Evolutionary conservation across 2,113 vertebrate species (phyloP).

Genomic region (Sula dactylatra): DNA sequence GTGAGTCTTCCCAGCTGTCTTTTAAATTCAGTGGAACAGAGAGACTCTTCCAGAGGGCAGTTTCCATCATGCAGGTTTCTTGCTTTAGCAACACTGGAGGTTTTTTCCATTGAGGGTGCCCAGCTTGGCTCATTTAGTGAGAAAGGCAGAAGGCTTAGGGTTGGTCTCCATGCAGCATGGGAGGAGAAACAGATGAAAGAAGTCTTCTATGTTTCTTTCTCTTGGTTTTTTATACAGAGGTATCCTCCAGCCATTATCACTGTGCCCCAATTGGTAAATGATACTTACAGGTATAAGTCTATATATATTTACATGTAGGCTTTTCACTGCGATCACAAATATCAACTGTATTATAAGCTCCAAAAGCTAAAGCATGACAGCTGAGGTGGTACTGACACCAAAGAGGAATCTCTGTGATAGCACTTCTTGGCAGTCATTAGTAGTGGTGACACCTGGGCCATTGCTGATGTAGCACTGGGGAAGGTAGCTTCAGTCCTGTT

Average conservation of each 20-base stretch:
- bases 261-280: neutral
- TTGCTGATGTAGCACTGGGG: neutral
- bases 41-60: neutral
- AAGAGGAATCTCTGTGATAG: neutral
- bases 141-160: neutral
- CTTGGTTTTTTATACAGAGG: neutral
- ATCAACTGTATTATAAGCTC: neutral
- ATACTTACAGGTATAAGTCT: neutral
- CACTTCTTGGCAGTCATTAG: neutral
- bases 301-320: neutral
- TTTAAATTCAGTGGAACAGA: neutral
- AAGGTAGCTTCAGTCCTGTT: neutral
- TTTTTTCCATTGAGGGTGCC: neutral
- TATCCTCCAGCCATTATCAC: rapidly evolving
- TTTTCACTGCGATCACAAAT: neutral
- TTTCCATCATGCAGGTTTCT: neutral
- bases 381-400: neutral
- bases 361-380: neutral
- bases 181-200: neutral
- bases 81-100: neutral
- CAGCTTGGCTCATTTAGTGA: neutral
- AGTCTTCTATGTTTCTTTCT: neutral
- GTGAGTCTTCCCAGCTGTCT: neutral
- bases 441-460: neutral
- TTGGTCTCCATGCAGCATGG: rapidly evolving